phyloP scores from a whole-genome alignment of 1,140 invertebrate genomes.

The Pararge aegeria region DNA sequence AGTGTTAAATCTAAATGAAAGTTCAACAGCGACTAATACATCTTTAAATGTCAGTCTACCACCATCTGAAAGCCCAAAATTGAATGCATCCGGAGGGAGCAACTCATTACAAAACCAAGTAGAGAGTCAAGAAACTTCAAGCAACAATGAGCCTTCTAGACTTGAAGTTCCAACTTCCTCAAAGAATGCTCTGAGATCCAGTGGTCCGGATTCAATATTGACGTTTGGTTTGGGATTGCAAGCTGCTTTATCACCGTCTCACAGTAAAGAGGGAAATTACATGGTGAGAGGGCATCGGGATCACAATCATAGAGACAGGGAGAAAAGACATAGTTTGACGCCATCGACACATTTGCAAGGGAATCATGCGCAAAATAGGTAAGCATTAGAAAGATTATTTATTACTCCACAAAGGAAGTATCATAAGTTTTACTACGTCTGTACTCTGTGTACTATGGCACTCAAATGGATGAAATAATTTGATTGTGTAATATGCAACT shows the following conservation, averaged over 20 bases:
- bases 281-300: constrained; percentile 65
- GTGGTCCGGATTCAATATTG: constrained; percentile 59
- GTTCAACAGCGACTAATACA: constrained; percentile 70
- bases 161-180: constrained; percentile 54
- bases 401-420: too few species aligned
- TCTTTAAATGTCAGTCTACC: constrained; percentile 66
- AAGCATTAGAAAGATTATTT: too few species aligned
- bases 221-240: constrained; percentile 65
- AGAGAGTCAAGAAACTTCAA: constrained; percentile 43
- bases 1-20: constrained; percentile 61
- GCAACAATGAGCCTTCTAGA: constrained; percentile 47
- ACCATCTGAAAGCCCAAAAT: constrained; percentile 61
- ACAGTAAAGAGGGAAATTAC: constrained; percentile 55
- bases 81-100: constrained; percentile 39
- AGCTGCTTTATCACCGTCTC: constrained; percentile 62
- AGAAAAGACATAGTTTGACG: constrained; percentile 85
- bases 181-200: constrained; percentile 42
- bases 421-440: too few species aligned
- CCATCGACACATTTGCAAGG: constrained; percentile 78
- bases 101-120: constrained; percentile 42
- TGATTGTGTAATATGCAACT: too few species aligned
- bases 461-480: too few species aligned
- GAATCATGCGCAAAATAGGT: constrained; percentile 77
- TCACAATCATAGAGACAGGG: constrained; percentile 79
- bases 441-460: too few species aligned